phyloP scores from a whole-genome alignment of 2,888 invertebrate genomes.

The Syritta pipiens region DNA sequence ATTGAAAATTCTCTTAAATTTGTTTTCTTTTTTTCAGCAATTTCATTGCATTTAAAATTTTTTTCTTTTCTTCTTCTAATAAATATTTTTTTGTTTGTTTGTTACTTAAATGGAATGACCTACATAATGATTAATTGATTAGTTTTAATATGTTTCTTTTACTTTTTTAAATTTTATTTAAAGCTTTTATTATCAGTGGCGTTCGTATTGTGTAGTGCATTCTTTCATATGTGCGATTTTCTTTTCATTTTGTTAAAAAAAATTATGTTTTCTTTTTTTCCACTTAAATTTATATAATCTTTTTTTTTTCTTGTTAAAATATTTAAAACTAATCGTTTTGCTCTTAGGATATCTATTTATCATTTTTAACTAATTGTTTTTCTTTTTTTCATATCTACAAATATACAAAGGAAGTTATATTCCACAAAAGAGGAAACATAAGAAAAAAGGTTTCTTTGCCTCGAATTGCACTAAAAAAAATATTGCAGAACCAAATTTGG shows the following conservation, averaged over 20 bases:
- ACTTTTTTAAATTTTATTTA: conserved; percentile 53
- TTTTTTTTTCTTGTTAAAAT: conserved; percentile 52
- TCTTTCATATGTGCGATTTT: conserved; percentile 66
- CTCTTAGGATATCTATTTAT: conserved; percentile 47
- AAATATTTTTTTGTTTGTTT: too few species aligned
- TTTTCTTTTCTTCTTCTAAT: not conserved
- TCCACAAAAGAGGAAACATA: conserved; percentile 37
- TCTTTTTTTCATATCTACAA: conserved; percentile 57
- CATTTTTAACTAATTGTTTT: conserved; percentile 50
- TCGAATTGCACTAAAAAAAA: conserved; percentile 56
- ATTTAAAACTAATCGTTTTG: conserved; percentile 66
- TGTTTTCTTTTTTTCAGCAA: too few species aligned
- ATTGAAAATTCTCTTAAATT: too few species aligned
- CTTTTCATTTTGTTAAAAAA: conserved; percentile 35
- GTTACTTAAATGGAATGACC: conserved; percentile 61
- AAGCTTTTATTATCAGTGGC: conserved; percentile 68
- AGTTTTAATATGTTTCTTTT: conserved; percentile 54
- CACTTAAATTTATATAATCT: conserved; percentile 51
- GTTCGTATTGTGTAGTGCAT: conserved; percentile 68
- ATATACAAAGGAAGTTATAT: conserved; percentile 63
- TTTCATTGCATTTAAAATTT: too few species aligned
- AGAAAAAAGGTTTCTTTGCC: conserved; percentile 11
- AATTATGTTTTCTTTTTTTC: conserved; percentile 36
- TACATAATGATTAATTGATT: conserved; percentile 61
- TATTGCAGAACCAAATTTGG: conserved; percentile 50